These are phyloP conservation scores for Sericinus montela DNA, from an alignment of 2,888 invertebrate species.

Conservation along the genomic window DNA sequence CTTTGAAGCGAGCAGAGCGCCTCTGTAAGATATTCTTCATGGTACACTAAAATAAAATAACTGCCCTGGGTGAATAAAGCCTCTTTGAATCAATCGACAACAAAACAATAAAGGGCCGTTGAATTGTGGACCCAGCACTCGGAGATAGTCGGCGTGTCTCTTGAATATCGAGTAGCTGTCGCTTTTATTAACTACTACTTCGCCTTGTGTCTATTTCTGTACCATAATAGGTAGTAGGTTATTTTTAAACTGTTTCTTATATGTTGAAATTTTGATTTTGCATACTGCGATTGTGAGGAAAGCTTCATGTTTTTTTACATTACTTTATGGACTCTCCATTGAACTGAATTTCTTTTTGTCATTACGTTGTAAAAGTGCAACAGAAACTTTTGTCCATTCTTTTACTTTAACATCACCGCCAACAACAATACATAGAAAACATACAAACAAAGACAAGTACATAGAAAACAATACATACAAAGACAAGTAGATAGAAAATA, in stretches of 20 bases:
- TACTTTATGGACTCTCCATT: too few relatives aligned
- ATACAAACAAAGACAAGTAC: too few relatives aligned
- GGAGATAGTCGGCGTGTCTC: constrained; percentile 31
- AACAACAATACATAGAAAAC: too few relatives aligned
- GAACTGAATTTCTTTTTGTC: too few relatives aligned
- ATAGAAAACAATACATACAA: too few relatives aligned
- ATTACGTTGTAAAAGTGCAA: too few relatives aligned
- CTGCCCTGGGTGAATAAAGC: constrained; percentile 10
- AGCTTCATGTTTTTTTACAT: too few relatives aligned
- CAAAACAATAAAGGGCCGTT: constrained; percentile 35
- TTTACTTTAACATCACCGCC: too few relatives aligned
- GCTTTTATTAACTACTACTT: constrained; percentile 32
- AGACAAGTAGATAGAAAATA: too few relatives aligned
- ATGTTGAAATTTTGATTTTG: too few relatives aligned
- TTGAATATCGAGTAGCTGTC: constrained; percentile 36
- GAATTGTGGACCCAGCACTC: constrained; percentile 26
- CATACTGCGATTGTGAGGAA: too few relatives aligned
- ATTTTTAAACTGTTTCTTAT: constrained; percentile 13
- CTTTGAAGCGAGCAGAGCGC: constrained; percentile 1
- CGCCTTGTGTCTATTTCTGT: constrained; percentile 36
- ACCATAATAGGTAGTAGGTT: constrained; percentile 19
- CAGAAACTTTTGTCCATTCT: too few relatives aligned
- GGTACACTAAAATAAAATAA: constrained; percentile 17
- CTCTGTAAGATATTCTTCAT: constrained; percentile 15
- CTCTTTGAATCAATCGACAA: constrained; percentile 27